phyloP scores from a whole-genome alignment of 2,113 vertebrate genomes.

The Eubucco bourcierii region DNA sequence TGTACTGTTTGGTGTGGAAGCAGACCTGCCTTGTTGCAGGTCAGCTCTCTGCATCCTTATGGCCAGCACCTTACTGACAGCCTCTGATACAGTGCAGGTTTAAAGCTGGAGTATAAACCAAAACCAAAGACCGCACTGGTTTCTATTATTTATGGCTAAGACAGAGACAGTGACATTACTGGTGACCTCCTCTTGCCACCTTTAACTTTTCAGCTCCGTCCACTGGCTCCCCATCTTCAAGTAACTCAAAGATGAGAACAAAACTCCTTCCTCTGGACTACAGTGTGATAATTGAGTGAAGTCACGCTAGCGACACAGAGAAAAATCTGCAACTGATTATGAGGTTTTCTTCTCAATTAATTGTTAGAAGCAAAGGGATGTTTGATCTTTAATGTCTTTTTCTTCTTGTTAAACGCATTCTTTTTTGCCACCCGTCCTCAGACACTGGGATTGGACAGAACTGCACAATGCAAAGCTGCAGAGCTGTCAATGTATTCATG shows the following conservation, averaged over 20 bases:
- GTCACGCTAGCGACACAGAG: slow-evolving; percentile 22
- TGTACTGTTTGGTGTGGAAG: fast-evolving
- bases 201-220: slow-evolving; percentile 25
- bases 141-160: not conserved
- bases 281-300: not conserved
- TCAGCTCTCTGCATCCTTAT: not conserved
- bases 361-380: slow-evolving; percentile 61
- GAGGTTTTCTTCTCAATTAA: slow-evolving; percentile 64
- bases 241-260: slow-evolving; percentile 12
- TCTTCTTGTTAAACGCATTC: slow-evolving; percentile 46
- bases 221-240: not conserved
- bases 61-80: not conserved
- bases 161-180: not conserved
- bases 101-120: not conserved
- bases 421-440: slow-evolving; percentile 18
- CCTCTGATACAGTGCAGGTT: fast-evolving
- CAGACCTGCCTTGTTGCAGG: not conserved
- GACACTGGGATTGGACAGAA: not conserved
- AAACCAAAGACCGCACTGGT: not conserved
- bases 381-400: slow-evolving; percentile 58
- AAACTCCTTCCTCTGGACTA: not conserved
- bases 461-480: not conserved
- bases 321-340: slow-evolving; percentile 51
- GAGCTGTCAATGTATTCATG: not conserved
- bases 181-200: not conserved